Conservation (phyloP, 2,113 vertebrate genomes). For the Spheniscus mendiculus region DNA sequence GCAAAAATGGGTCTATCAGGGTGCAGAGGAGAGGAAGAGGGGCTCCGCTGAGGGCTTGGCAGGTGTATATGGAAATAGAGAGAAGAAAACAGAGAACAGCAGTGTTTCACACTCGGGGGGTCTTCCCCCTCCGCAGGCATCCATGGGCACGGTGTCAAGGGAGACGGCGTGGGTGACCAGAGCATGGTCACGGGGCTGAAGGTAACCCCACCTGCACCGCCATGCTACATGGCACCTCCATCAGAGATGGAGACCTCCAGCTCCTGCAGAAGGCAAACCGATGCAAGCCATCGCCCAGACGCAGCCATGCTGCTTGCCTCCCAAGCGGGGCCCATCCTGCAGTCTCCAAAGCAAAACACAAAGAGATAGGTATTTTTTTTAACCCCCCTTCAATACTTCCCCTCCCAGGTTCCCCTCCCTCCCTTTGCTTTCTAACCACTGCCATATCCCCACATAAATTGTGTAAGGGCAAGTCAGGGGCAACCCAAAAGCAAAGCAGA, state of each 20-base stretch:
- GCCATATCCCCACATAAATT: not conserved
- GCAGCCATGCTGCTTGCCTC: not conserved
- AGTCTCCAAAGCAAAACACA: not conserved
- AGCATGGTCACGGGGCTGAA: not conserved
- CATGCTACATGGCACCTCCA: not conserved
- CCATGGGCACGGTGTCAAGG: rapidly evolving
- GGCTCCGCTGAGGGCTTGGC: not conserved
- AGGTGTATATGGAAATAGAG: not conserved
- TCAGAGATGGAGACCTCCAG: not conserved
- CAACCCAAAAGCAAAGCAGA: not conserved
- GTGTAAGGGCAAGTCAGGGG: not conserved
- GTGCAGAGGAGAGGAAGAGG: not conserved
- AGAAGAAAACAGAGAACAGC: not conserved
- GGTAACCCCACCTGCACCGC: not conserved
- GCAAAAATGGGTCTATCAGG: not conserved
- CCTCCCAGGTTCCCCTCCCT: rapidly evolving
- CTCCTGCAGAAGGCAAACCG: not conserved
- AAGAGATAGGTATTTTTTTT: not conserved
- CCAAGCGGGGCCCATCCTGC: not conserved
- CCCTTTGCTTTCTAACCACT: not conserved
- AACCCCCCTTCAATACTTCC: not conserved
- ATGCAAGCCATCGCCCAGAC: rapidly evolving
- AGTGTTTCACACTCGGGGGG: not conserved
- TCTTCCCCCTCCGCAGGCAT: not conserved
- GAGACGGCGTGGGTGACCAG: rapidly evolving